Evolutionary conservation across 2,888 invertebrate species (phyloP).

Genomic region (Hylaea fasciaria): DNA sequence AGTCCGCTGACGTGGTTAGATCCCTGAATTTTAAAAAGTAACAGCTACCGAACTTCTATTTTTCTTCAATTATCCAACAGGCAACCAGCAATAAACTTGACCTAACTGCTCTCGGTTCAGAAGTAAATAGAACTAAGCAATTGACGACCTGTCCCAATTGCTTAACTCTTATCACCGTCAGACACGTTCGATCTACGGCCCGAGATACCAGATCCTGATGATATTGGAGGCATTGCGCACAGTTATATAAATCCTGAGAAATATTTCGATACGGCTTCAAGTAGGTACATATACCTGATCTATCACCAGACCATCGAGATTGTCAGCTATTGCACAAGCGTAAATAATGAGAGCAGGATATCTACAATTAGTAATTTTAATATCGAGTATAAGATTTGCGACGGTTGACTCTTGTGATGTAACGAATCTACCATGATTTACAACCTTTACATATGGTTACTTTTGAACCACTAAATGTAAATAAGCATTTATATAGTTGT

Average conservation of each 20-base stretch:
- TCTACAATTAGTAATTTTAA: conserved; percentile 18
- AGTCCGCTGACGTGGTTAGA: too few relatives aligned
- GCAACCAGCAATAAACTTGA: not conserved
- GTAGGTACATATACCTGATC: not conserved
- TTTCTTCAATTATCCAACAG: not conserved
- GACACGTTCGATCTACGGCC: conserved; percentile 43
- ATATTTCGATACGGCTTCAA: conserved; percentile 4
- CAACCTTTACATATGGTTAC: not conserved
- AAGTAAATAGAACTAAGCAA: conserved; percentile 13
- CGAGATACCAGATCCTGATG: conserved; percentile 40
- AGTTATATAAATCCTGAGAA: conserved; percentile 2
- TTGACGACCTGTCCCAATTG: conserved; percentile 34
- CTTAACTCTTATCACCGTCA: conserved; percentile 31
- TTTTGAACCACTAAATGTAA: not conserved
- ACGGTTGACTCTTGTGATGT: conserved; percentile 3
- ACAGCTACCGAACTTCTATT: too few relatives aligned
- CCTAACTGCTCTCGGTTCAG: conserved; percentile 10
- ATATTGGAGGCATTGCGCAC: conserved; percentile 29
- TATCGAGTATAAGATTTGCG: conserved; percentile 13
- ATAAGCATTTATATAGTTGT: not conserved
- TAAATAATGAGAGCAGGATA: conserved; percentile 25
- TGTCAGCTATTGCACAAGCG: conserved; percentile 16
- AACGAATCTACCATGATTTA: not conserved
- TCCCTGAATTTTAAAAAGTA: too few relatives aligned
- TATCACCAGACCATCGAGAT: conserved; percentile 5